These are phyloP conservation scores for Tapirus terrestris DNA, from an alignment of 2,113 vertebrate genomes.

Conservation along the genomic window DNA sequence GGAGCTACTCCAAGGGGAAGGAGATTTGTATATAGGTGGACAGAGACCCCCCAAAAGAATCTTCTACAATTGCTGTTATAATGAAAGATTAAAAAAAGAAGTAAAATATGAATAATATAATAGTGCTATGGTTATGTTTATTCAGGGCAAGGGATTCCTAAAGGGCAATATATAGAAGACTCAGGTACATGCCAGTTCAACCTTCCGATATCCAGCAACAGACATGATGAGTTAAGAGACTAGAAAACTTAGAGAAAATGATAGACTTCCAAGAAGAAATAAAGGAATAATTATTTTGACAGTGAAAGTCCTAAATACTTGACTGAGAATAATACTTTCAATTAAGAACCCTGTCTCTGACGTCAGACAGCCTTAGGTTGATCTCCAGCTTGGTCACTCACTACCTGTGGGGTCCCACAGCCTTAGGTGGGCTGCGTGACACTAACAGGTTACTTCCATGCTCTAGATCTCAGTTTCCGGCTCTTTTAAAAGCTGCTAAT, in stretches of 20 bases:
- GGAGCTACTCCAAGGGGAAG: background rate
- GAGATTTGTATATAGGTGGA: background rate
- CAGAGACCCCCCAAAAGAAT: background rate
- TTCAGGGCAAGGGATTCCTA: background rate
- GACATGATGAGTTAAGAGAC: background rate
- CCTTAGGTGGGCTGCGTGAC: background rate
- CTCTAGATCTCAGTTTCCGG: background rate
- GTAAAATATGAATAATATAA: background rate
- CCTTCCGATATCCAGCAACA: background rate
- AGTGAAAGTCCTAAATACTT: background rate
- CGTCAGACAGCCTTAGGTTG: background rate
- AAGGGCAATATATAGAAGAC: background rate
- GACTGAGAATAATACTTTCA: background rate
- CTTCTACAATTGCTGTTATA: background rate
- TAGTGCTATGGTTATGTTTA: background rate
- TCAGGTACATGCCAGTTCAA: background rate
- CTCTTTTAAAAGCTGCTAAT: slow-evolving; percentile 26
- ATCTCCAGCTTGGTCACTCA: background rate
- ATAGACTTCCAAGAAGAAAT: background rate
- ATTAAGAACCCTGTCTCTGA: slow-evolving; percentile 1
- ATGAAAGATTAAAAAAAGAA: background rate
- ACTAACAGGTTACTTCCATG: background rate
- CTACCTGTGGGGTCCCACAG: too few species aligned
- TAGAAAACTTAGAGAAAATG: background rate
- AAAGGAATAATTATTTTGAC: background rate